These are phyloP conservation scores for Hippocampus barbouri DNA, from an alignment of 2,113 vertebrate genomes.

Conservation along the genomic window DNA sequence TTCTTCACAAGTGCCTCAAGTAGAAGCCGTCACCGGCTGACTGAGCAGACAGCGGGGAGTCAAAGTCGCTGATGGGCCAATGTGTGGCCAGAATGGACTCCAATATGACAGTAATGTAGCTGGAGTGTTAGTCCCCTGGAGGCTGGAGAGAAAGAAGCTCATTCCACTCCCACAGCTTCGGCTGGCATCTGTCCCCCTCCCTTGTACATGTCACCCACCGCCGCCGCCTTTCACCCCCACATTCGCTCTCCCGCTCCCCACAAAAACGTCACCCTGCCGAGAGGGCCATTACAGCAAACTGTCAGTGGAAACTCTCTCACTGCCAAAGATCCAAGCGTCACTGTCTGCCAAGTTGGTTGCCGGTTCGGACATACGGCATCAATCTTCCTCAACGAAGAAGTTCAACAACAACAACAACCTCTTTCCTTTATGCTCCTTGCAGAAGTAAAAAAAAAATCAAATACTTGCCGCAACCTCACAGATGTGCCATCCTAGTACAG, in stretches of 20 bases:
- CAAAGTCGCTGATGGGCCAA: conserved; percentile 59
- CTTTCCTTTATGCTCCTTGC: not conserved
- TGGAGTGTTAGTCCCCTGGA: conserved; percentile 64
- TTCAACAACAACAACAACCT: not conserved
- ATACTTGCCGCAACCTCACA: not conserved
- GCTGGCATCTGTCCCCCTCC: conserved; percentile 62
- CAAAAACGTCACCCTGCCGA: conserved; percentile 55
- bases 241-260: conserved; percentile 23
- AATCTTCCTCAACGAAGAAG: conserved; percentile 28
- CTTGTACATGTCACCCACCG: conserved; percentile 42
- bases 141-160: conserved; percentile 65
- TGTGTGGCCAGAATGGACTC: conserved; percentile 63
- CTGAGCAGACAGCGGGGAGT: conserved; percentile 63
- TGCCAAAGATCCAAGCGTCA: conserved; percentile 51
- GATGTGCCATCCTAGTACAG: not conserved
- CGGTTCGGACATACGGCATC: conserved; percentile 61
- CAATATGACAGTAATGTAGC: conserved; percentile 67
- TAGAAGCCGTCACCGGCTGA: conserved; percentile 56
- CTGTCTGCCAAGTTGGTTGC: conserved; percentile 48
- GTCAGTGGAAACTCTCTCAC: conserved; percentile 64
- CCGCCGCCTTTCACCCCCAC: conserved; percentile 40
- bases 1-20: conserved; percentile 55
- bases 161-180: conserved; percentile 67
- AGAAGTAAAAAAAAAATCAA: not conserved
- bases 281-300: conserved; percentile 67